These are phyloP conservation scores for Drosophila ficusphila DNA, from an alignment of 1,140 invertebrate species.

Conservation along the genomic window DNA sequence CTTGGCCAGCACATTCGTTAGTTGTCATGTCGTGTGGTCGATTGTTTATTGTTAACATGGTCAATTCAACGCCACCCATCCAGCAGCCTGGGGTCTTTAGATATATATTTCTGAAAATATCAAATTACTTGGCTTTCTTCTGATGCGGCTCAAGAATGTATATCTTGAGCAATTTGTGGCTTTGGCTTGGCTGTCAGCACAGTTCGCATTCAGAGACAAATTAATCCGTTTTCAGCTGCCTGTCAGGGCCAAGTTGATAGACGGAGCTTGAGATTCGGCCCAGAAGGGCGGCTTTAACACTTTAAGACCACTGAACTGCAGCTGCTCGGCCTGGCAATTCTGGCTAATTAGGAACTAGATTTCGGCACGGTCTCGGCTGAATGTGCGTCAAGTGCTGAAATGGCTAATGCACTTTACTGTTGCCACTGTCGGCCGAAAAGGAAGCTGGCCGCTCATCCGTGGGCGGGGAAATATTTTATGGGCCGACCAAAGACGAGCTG, in stretches of 20 bases:
- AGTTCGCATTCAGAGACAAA: constrained; percentile 33
- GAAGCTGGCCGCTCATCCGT: constrained; percentile 12
- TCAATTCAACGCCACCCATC: constrained; percentile 13
- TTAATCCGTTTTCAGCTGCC: constrained; percentile 55
- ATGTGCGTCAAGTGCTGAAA: constrained; percentile 40
- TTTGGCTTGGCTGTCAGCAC: constrained; percentile 45
- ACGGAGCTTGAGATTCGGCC: constrained; percentile 1
- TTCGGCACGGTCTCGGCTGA: constrained; percentile 12
- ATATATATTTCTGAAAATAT: constrained; percentile 34
- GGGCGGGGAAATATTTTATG: constrained; percentile 34
- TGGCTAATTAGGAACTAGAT: constrained; percentile 37
- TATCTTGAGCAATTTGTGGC: constrained; percentile 51
- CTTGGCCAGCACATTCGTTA: constrained; percentile 46
- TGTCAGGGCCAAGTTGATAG: constrained; percentile 22
- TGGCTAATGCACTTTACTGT: constrained; percentile 44
- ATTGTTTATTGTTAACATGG: constrained; percentile 75
- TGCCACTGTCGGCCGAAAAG: constrained; percentile 8
- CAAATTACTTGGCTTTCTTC: constrained; percentile 47
- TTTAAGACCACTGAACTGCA: constrained; percentile 42
- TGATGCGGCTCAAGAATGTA: constrained; percentile 19
- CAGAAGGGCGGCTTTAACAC: constrained; percentile 8
- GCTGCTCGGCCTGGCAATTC: constrained; percentile 8
- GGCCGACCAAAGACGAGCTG: constrained; percentile 32
- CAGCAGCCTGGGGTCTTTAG: not conserved
- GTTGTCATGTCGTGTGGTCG: constrained; percentile 74